These are phyloP conservation scores for Leptinotarsa texana DNA, from an alignment of 1,140 invertebrate species.

Conservation along the genomic window DNA sequence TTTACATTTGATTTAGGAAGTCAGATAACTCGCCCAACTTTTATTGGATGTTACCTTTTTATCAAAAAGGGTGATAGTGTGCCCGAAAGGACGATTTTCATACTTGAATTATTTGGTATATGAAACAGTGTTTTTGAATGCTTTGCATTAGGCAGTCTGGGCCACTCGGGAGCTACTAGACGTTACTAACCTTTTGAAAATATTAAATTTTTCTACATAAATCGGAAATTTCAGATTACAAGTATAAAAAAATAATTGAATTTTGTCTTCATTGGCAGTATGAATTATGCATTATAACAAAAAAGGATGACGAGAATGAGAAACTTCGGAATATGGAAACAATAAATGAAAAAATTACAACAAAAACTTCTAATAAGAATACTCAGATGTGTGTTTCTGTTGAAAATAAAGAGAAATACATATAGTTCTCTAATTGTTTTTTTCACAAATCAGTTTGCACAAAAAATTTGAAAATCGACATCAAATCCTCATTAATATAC, in stretches of 20 bases:
- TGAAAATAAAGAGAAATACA: no score
- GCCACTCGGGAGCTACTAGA: background rate
- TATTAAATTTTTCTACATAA: background rate
- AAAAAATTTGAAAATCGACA: no score
- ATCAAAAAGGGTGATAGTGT: background rate
- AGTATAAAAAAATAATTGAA: background rate
- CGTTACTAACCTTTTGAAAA: background rate
- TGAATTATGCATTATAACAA: background rate
- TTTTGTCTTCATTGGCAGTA: background rate
- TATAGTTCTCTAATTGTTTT: no score
- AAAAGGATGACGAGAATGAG: background rate
- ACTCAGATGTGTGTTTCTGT: no score
- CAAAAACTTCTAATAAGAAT: no score
- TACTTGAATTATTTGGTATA: background rate
- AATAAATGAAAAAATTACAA: no score
- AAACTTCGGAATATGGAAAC: no score
- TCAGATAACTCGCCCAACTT: constrained; percentile 22
- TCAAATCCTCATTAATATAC: no score
- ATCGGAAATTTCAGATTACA: background rate
- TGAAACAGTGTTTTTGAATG: background rate
- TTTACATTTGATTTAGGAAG: constrained; percentile 24
- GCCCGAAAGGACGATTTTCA: constrained; percentile 4
- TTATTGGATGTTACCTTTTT: constrained; percentile 23
- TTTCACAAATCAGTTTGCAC: no score
- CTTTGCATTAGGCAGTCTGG: background rate